These are phyloP conservation scores for Brachionus rotundiformis DNA, from an alignment of 1,140 invertebrate species.

Conservation along the genomic window DNA sequence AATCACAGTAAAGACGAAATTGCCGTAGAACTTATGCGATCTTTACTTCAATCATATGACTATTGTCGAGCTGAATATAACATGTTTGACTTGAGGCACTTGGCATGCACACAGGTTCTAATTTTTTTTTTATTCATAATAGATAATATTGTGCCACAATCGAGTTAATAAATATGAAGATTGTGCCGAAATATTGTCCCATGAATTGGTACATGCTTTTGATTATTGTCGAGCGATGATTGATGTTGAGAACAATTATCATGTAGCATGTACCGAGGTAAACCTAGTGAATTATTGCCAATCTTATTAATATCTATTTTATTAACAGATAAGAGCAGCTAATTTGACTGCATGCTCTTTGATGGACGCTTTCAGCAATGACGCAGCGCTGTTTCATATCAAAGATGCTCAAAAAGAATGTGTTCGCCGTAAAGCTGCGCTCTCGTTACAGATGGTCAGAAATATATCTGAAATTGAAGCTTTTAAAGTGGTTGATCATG, in stretches of 20 bases:
- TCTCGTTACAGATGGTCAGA: constrained; percentile 78
- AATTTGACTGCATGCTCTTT: constrained; percentile 13
- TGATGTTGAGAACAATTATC: constrained; percentile 84
- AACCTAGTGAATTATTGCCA: constrained; percentile 58
- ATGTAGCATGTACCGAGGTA: constrained; percentile 91
- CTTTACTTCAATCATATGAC: constrained; percentile 49
- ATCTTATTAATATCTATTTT: background rate
- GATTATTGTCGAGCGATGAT: constrained; percentile 85
- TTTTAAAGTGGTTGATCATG: constrained; percentile 75
- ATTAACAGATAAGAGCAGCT: constrained; percentile 8
- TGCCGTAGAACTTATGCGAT: background rate
- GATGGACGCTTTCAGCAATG: background rate
- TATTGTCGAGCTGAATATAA: constrained; percentile 51
- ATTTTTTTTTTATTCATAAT: constrained; percentile 29
- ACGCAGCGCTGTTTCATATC: constrained; percentile 25
- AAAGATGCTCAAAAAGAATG: constrained; percentile 71
- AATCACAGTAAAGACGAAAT: constrained; percentile 41
- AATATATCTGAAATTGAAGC: constrained; percentile 75
- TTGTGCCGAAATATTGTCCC: constrained; percentile 72
- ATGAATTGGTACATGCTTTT: constrained; percentile 96
- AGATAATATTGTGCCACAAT: constrained; percentile 53
- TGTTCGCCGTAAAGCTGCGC: constrained; percentile 81
- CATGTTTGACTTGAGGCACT: constrained; percentile 47
- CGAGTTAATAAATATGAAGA: constrained; percentile 52
- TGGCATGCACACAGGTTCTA: constrained; percentile 51